These are phyloP conservation scores for Acrossocheilus wenchowensis DNA, from an alignment of 2,797 vertebrate species.

Conservation along the genomic window DNA sequence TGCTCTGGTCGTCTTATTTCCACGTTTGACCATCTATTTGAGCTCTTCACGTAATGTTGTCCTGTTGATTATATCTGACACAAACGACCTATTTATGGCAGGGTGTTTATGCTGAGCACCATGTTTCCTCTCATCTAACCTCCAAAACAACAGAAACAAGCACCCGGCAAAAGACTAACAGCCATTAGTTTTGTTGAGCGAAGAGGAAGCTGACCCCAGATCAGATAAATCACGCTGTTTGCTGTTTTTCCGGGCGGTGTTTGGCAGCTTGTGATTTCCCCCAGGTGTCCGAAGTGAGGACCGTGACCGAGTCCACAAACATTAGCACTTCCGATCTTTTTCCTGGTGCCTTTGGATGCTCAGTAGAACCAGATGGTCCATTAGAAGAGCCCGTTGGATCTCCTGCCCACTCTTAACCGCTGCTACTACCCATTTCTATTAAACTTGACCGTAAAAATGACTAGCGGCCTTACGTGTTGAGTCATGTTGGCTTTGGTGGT, in stretches of 20 bases:
- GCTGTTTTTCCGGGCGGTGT: conserved; percentile 8
- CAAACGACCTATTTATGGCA: conserved; percentile 3
- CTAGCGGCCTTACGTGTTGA: conserved; percentile 39
- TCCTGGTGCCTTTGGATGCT: conserved; percentile 47
- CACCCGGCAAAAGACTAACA: not conserved
- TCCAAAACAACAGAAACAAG: conserved; percentile 36
- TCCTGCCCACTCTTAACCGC: conserved; percentile 38
- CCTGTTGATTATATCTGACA: conserved; percentile 28
- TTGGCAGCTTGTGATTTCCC: conserved; percentile 36
- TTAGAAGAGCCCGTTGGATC: conserved; percentile 56
- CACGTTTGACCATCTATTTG: not conserved
- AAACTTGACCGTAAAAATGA: conserved; percentile 54
- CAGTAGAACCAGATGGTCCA: conserved; percentile 56
- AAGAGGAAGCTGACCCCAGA: conserved; percentile 37
- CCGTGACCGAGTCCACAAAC: conserved; percentile 57
- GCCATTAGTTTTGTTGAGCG: conserved; percentile 13
- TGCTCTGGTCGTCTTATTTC: not conserved
- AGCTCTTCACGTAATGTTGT: not conserved
- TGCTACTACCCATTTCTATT: conserved; percentile 42
- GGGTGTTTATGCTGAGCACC: conserved; percentile 1
- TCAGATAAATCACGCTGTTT: conserved; percentile 32
- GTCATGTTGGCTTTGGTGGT: conserved; percentile 22
- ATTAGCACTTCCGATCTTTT: conserved; percentile 41
- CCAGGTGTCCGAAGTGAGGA: conserved; percentile 48
- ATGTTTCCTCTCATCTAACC: conserved; percentile 25